Evolutionary conservation across 2,113 vertebrate species (phyloP).

Genomic region (Ammodytes marinus): DNA sequence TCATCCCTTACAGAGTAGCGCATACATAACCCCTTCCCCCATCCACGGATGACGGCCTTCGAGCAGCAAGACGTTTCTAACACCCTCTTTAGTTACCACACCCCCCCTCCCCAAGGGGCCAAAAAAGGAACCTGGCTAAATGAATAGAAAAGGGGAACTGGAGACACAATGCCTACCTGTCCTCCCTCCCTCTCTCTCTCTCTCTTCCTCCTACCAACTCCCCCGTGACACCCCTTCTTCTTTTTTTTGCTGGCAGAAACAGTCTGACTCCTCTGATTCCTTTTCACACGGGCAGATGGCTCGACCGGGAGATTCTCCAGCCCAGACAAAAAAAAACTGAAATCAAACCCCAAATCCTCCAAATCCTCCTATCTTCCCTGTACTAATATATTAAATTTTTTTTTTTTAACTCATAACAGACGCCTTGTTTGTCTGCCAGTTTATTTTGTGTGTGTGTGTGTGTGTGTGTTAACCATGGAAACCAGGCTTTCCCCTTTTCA

Average conservation of each 20-base stretch:
- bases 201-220: constrained; percentile 60
- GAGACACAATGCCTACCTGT: constrained; percentile 77
- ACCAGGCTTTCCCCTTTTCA: constrained; percentile 56
- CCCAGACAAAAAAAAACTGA: constrained; percentile 53
- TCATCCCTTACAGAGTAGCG: constrained; percentile 29
- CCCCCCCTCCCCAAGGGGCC: constrained; percentile 66
- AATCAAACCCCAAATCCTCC: constrained; percentile 60
- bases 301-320: constrained; percentile 58
- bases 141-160: constrained; percentile 74
- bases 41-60: constrained; percentile 60
- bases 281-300: constrained; percentile 71
- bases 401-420: constrained; percentile 43
- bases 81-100: constrained; percentile 76
- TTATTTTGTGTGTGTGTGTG: constrained; percentile 2
- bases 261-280: constrained; percentile 53
- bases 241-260: constrained; percentile 53
- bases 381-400: constrained; percentile 44
- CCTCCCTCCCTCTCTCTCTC: constrained; percentile 40
- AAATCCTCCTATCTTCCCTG: constrained; percentile 44
- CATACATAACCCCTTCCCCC: constrained; percentile 51
- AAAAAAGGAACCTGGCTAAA: constrained; percentile 64
- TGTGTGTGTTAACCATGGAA: constrained; percentile 44
- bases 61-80: constrained; percentile 73
- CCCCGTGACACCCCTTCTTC: constrained; percentile 59
- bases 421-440: constrained; percentile 64